phyloP scores from a whole-genome alignment of 1,140 invertebrate genomes.

The Anoplolepis gracilipes region DNA sequence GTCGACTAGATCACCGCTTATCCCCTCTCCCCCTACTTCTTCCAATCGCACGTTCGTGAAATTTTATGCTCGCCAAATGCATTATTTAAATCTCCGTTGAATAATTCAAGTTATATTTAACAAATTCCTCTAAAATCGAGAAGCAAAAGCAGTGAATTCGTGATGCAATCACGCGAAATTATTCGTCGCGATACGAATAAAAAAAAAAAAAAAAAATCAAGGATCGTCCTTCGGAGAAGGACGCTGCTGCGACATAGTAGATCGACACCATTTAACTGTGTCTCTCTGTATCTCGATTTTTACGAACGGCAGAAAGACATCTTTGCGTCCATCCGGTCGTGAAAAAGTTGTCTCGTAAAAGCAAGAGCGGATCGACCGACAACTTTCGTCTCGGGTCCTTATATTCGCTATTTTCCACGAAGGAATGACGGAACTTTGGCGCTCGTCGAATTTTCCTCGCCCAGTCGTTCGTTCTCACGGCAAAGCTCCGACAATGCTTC shows the following conservation, averaged over 20 bases:
- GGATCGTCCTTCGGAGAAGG: neutral
- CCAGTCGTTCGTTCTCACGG: neutral
- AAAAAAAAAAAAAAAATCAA: no score
- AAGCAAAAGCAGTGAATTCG: neutral
- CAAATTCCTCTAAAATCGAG: neutral
- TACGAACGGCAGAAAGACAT: slow-evolving; percentile 43
- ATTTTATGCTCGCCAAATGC: slow-evolving; percentile 2
- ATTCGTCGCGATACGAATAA: slow-evolving; percentile 3
- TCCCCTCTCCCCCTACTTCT: neutral
- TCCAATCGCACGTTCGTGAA: neutral
- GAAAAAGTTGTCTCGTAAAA: slow-evolving; percentile 63
- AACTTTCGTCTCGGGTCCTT: slow-evolving; percentile 25
- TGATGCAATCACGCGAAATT: neutral
- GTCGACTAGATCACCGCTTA: neutral
- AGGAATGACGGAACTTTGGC: slow-evolving; percentile 28
- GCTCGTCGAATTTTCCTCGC: slow-evolving; percentile 18
- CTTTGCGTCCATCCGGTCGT: neutral
- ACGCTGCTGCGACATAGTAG: neutral
- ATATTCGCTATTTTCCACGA: slow-evolving; percentile 18
- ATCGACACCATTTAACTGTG: slow-evolving; percentile 52
- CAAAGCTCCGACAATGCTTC: neutral
- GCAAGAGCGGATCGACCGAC: slow-evolving; percentile 37
- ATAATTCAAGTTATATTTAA: neutral
- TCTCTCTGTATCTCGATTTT: slow-evolving; percentile 37
- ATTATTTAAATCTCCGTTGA: slow-evolving; percentile 12